Percentiles rank a stretch among this genome's conserved stretches.
Evolutionary conservation across 2,888 invertebrate genomes (phyloP).

Genomic region (Drosophila cognata): DNA sequence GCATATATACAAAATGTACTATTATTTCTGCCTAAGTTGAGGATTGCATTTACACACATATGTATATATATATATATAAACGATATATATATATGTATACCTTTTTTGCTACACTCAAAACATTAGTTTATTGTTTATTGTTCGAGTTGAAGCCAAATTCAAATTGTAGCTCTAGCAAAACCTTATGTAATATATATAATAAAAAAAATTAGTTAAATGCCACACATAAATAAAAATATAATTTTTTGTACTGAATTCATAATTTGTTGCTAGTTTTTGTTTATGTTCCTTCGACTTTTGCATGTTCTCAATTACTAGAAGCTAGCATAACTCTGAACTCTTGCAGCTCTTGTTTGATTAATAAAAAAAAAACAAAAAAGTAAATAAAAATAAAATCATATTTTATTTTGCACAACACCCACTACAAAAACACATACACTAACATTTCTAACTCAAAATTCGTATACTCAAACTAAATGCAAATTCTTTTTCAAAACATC

Average conservation of each 20-base stretch:
- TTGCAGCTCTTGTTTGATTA: conserved; percentile 36
- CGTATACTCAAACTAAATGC: conserved; percentile 57
- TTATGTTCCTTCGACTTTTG: conserved; percentile 32
- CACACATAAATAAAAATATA: conserved; percentile 64
- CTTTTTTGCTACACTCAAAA: conserved; percentile 39
- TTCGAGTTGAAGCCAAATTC: conserved; percentile 66
- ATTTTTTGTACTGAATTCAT: conserved; percentile 71
- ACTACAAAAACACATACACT: conserved; percentile 50
- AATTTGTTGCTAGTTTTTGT: conserved; percentile 28
- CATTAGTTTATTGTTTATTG: conserved; percentile 40
- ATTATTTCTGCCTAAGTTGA: conserved; percentile 32
- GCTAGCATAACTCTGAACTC: conserved; percentile 22
- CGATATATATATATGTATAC: conserved; percentile 10
- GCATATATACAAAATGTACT: conserved; percentile 14
- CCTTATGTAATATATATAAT: conserved; percentile 25
- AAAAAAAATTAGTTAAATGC: conserved; percentile 49
- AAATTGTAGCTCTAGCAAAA: conserved; percentile 59
- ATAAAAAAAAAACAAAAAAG: conserved; percentile 13
- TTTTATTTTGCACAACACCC: conserved; percentile 61
- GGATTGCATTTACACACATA: conserved; percentile 40
- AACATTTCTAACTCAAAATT: conserved; percentile 58
- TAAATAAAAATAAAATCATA: conserved; percentile 10
- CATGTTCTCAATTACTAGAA: conserved; percentile 36
- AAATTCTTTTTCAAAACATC: conserved; percentile 53
- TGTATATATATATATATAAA: conserved; percentile 7